Evolutionary conservation across 2,797 vertebrate species (phyloP).

Genomic region (Myotis planiceps): DNA sequence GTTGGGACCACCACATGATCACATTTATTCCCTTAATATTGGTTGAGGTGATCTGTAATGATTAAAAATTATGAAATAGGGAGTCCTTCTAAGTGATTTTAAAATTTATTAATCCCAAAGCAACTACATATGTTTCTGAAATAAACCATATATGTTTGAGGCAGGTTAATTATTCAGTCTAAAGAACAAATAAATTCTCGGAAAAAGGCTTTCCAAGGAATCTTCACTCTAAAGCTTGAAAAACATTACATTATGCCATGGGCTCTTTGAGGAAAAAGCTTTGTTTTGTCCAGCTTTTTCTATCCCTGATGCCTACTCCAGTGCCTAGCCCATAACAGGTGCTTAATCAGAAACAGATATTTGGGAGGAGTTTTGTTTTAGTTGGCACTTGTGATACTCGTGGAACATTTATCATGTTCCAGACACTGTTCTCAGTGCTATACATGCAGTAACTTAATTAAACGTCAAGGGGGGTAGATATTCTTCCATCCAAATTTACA

Average conservation of each 20-base stretch:
- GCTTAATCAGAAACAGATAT: neutral
- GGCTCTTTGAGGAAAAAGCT: neutral
- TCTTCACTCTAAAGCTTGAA: neutral
- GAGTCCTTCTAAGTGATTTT: conserved; percentile 8
- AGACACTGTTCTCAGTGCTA: neutral
- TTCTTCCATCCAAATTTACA: neutral
- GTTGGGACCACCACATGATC: neutral
- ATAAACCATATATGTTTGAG: neutral
- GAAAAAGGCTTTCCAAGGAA: neutral
- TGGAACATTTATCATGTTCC: neutral
- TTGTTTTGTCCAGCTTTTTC: conserved; percentile 15
- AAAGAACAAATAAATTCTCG: neutral
- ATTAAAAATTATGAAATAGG: neutral
- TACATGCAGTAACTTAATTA: neutral
- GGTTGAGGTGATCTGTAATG: neutral
- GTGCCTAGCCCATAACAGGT: neutral
- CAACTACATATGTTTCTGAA: conserved; percentile 1
- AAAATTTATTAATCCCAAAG: conserved; percentile 10
- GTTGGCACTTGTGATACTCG: neutral
- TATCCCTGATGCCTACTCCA: neutral
- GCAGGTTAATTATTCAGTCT: neutral
- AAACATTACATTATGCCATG: neutral
- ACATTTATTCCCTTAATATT: neutral
- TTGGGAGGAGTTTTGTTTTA: neutral
- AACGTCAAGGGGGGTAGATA: neutral